Evolutionary conservation across 2,888 invertebrate genomes (phyloP), one percentile per base, ranked within the genome.

Genomic region (Leucozona laternaria): DNA sequence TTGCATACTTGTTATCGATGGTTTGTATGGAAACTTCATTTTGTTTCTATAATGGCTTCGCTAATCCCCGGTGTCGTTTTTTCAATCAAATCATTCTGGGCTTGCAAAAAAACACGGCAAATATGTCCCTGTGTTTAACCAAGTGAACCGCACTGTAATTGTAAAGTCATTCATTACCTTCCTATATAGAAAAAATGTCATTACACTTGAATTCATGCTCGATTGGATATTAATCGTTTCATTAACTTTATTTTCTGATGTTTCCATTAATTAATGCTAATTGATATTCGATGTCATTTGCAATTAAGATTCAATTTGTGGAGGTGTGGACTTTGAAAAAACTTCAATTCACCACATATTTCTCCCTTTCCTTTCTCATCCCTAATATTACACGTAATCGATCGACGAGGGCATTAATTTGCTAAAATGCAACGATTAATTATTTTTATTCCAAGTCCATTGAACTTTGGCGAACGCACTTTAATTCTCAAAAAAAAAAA

Each of bases 401-500:
- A 64, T 45, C 11, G 7, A 28, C 15, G n/a, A 45, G 8, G 34
- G 11, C 17, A 31, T 45, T 1, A 6, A 31, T 31, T 31, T 8
- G 43, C 50, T 10, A 17, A 70, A 71, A 58, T 58, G 40, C 68
- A 57, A 43, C 70, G 43, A 68, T 22, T n/a, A n/a, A 60, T 17
- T 57, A 57, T 57, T 57, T 78, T 68, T 78, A 22, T 66, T 70
- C 64, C 43, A 34, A 68, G 85, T 85, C 70, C 85, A 78, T 72
- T 81, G 70, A 85, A 81, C 85, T 85, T 81, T 78, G 80, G 28
- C 62, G 20, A 64, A 70, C 48, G 48, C 66, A 50, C n/a, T 50
- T 68, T 68, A 34, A 43, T 66, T 64, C 34, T 58, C n/a, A 43
- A 57, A 31, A 57, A 31, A 57, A 71, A 84, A 76, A 25, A 64